phyloP scores from a whole-genome alignment of 2,797 vertebrate genomes.

The Stomatorhinus walkeri region DNA sequence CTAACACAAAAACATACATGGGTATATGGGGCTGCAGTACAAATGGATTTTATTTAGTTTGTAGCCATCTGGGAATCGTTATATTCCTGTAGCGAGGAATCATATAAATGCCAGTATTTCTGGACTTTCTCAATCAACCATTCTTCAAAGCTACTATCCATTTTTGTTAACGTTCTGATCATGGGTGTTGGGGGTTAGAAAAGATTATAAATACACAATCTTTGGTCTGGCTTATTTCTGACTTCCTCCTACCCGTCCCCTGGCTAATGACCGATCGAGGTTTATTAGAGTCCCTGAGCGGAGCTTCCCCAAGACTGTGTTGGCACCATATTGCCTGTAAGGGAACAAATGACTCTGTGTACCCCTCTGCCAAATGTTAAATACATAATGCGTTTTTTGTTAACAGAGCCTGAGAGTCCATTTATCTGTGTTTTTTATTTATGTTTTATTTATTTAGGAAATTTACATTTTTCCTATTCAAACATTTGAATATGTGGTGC shows the following conservation, averaged over 20 bases:
- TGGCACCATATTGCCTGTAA: not conserved
- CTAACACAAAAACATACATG: not conserved
- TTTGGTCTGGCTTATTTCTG: not conserved
- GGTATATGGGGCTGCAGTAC: not conserved
- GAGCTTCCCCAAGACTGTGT: not conserved
- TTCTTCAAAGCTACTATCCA: not conserved
- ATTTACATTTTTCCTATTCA: not conserved
- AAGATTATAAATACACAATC: not conserved
- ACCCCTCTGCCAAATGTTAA: not conserved
- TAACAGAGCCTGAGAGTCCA: not conserved
- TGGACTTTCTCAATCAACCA: not conserved
- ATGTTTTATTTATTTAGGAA: not conserved
- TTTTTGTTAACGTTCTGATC: not conserved
- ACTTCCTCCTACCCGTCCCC: not conserved
- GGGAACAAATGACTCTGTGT: not conserved
- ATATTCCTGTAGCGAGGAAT: not conserved
- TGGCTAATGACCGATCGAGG: not conserved
- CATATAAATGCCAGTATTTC: not conserved
- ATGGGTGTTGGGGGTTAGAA: not conserved
- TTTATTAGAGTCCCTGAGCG: not conserved
- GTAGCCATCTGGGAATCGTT: not conserved
- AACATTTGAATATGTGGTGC: not conserved
- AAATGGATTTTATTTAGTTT: not conserved
- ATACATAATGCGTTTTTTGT: not conserved
- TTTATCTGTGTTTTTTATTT: not conserved